Percentiles rank a stretch among this genome's conserved stretches.
phyloP scores from a whole-genome alignment of 2,113 vertebrate species.

The Cercocebus atys region DNA sequence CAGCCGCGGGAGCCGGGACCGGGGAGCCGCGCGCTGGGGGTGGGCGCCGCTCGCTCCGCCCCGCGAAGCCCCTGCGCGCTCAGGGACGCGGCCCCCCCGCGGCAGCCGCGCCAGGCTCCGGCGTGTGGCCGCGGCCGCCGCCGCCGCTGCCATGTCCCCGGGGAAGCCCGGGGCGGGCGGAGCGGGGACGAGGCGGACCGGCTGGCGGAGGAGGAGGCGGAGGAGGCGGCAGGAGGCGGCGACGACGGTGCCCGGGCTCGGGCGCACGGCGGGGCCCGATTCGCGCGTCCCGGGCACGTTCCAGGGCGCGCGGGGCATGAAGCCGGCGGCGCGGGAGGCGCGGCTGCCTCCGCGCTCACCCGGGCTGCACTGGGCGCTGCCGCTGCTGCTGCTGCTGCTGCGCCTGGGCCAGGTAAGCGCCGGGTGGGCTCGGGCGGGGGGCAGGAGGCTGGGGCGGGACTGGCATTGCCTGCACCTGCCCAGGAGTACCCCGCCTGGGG shows the following conservation, averaged over 20 bases:
- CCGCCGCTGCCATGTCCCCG: conserved; percentile 82
- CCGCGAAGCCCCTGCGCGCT: conserved; percentile 53
- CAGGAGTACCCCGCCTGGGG: neutral
- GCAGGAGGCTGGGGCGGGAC: neutral
- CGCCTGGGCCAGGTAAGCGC: conserved; percentile 71
- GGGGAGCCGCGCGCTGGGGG: conserved; percentile 43
- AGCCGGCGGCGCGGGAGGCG: conserved; percentile 65
- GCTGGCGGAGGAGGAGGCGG: conserved; percentile 71
- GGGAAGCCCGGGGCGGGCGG: conserved; percentile 78
- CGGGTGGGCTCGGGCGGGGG: neutral
- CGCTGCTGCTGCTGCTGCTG: conserved; percentile 65
- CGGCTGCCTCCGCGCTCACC: conserved; percentile 51
- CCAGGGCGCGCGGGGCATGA: conserved; percentile 71
- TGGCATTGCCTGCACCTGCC: conserved; percentile 70
- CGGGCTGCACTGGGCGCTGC: conserved; percentile 52
- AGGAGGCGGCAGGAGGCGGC: conserved; percentile 62
- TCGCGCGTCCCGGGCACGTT: conserved; percentile 66
- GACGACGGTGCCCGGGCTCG: conserved; percentile 25
- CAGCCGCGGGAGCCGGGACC: conserved; percentile 26
- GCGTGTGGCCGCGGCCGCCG: conserved; percentile 71
- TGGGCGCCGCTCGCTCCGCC: conserved; percentile 73
- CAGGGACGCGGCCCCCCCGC: conserved; percentile 15
- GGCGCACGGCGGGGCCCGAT: conserved; percentile 48
- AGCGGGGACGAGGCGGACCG: conserved; percentile 67
- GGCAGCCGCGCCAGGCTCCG: conserved; percentile 45